Percentiles rank a stretch among this genome's conserved stretches.
Evolutionary conservation across 2,113 vertebrate species (phyloP).

Genomic region (Burhinus oedicnemus): DNA sequence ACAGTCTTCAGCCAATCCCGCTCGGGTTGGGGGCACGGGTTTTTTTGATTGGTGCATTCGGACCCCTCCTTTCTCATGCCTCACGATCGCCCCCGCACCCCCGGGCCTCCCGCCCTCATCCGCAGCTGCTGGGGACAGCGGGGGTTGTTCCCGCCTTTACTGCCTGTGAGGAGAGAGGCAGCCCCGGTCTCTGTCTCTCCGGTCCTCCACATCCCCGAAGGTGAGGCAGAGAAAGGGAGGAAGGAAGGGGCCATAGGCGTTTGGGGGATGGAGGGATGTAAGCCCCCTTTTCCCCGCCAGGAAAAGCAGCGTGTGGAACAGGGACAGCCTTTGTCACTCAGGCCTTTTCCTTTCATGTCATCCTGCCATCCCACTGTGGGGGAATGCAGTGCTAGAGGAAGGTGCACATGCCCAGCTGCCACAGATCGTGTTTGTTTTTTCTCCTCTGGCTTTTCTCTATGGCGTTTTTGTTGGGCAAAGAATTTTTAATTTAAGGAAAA

Average conservation of each 20-base stretch:
- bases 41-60: not conserved
- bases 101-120: accelerated
- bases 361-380: not conserved
- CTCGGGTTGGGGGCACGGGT: accelerated
- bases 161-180: accelerated
- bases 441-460: not conserved
- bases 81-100: accelerated
- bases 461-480: accelerated
- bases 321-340: not conserved
- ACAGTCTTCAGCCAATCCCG: not conserved
- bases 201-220: accelerated
- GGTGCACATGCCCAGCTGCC: accelerated
- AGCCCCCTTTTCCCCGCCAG: not conserved
- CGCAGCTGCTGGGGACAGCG: accelerated
- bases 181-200: accelerated
- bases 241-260: not conserved
- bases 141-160: accelerated
- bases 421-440: not conserved
- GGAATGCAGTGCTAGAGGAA: not conserved
- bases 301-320: not conserved
- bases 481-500: not conserved
- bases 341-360: accelerated
- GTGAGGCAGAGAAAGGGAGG: not conserved
- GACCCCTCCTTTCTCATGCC: not conserved
- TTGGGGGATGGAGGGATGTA: too few species aligned